These are phyloP conservation scores for Pyrgus malvae DNA, from an alignment of 2,888 invertebrate species.

Conservation along the genomic window DNA sequence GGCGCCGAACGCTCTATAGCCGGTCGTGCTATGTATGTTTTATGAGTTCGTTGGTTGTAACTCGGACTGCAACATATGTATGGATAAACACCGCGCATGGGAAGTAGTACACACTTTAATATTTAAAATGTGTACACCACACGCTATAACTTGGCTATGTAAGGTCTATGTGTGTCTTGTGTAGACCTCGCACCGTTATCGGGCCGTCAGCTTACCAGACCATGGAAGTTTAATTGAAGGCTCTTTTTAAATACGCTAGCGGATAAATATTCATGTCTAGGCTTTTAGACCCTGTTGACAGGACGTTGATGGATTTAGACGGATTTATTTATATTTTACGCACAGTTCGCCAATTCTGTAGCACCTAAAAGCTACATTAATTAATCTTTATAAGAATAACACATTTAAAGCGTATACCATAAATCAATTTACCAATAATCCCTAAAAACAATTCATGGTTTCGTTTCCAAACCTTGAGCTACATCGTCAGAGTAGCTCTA, in stretches of 20 bases:
- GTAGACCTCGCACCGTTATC: slow-evolving; percentile 24
- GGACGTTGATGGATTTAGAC: background rate
- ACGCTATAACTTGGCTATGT: slow-evolving; percentile 4
- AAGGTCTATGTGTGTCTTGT: slow-evolving; percentile 8
- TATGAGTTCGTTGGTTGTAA: slow-evolving; percentile 64
- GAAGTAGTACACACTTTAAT: slow-evolving; percentile 63
- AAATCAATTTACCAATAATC: too few species aligned
- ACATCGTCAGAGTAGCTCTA: too few species aligned
- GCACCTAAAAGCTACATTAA: too few species aligned
- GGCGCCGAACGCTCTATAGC: slow-evolving; percentile 63
- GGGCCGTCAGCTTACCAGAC: slow-evolving; percentile 20
- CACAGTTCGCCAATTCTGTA: too few species aligned
- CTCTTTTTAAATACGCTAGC: slow-evolving; percentile 5
- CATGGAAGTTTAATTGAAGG: slow-evolving; percentile 18
- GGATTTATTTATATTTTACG: background rate
- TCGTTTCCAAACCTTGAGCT: too few species aligned
- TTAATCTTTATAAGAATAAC: too few species aligned
- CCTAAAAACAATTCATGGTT: too few species aligned
- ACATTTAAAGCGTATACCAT: too few species aligned
- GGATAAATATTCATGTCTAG: slow-evolving; percentile 16
- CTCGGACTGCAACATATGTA: slow-evolving; percentile 54
- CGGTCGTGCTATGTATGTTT: slow-evolving; percentile 60
- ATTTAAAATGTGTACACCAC: slow-evolving; percentile 57
- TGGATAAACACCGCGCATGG: slow-evolving; percentile 48
- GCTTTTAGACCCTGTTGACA: slow-evolving; percentile 11